Percentiles rank a stretch among this genome's conserved stretches.
Conservation (phyloP, 2,888 invertebrate genomes). For the Thysanoteuthis rhombus region DNA sequence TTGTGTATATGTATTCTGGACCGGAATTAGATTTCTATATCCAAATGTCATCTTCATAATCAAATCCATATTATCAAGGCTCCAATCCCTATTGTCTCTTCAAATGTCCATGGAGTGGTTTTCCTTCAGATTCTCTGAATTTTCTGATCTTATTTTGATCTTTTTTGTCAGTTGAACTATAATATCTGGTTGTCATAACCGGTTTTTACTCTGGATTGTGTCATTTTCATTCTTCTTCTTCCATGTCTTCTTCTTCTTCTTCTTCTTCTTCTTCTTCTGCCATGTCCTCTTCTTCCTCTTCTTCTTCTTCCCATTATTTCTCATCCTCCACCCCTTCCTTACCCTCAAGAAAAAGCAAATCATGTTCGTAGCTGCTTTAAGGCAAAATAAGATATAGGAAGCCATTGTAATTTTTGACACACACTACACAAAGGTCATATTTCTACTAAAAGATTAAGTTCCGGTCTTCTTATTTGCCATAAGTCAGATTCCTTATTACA, state of each 20-base stretch:
- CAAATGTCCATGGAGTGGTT: too few species aligned
- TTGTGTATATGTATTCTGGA: too few species aligned
- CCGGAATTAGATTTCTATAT: too few species aligned
- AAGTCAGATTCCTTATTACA: conserved; percentile 12
- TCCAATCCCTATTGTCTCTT: too few species aligned
- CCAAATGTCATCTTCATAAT: too few species aligned
- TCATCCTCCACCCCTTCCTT: background rate
- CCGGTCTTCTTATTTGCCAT: background rate
- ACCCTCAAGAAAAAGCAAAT: background rate
- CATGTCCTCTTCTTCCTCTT: background rate
- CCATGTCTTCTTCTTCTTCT: background rate
- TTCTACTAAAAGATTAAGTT: background rate
- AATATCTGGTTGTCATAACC: too few species aligned
- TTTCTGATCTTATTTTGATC: too few species aligned
- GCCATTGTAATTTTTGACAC: background rate
- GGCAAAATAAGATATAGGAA: background rate
- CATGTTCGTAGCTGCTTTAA: background rate
- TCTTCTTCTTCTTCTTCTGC: background rate
- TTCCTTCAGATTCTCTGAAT: too few species aligned
- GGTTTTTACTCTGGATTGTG: too few species aligned
- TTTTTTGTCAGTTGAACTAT: too few species aligned
- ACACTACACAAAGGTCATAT: too few species aligned
- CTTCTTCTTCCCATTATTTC: background rate
- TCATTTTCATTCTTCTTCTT: background rate
- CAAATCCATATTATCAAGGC: too few species aligned